Evolutionary conservation across 2,888 invertebrate species (phyloP), one percentile per base, ranked within the genome.

Genomic region (Rapana venosa): DNA sequence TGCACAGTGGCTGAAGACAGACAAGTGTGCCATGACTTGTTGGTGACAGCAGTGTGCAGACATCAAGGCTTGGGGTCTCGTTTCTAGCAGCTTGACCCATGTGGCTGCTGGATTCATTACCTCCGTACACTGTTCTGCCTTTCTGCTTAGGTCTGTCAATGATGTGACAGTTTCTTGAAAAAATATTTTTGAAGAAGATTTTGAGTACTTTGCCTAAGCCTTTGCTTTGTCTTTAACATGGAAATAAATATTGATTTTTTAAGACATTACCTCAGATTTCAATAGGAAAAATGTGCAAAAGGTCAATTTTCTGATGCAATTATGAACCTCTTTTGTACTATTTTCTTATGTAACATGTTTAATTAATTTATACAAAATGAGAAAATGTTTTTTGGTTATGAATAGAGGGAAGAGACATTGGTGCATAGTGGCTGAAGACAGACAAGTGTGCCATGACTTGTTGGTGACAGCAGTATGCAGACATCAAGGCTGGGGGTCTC

Each of bases 401-500:
- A 47, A 47, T 47, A 47, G 47, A 47, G 47, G 8, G 47, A 47
- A 47, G 47, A 47, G 47, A 47, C 32, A 15, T 17, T 13, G 35
- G 30, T 83, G 81, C 81, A 83, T 22, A 47, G 11, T 36, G 30
- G 11, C 17, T 83, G 81, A 83, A 83, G 81, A 22, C 26, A 13
- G 81, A 26, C 81, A 47, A 47, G 81, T 83, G 15, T 83, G 32
- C 8, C 8, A 36, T 83, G 47, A 83, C 81, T 26, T 47, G 81
- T 66, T 66, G 17, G 66, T 83, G 81, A 47, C 26, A 47, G 47
- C 81, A 83, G 81, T 47, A 15, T 83, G 81, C 47, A 47, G 47
- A 83, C 47, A 83, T 20, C 22, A 47, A 83, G 36, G 26, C 30
- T 83, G 81, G 81, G 81, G 81, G 81, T 83, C 81, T 83, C 47